Evolutionary conservation across 1,140 invertebrate genomes (phyloP).

Genomic region (Acyrthosiphon pisum): DNA sequence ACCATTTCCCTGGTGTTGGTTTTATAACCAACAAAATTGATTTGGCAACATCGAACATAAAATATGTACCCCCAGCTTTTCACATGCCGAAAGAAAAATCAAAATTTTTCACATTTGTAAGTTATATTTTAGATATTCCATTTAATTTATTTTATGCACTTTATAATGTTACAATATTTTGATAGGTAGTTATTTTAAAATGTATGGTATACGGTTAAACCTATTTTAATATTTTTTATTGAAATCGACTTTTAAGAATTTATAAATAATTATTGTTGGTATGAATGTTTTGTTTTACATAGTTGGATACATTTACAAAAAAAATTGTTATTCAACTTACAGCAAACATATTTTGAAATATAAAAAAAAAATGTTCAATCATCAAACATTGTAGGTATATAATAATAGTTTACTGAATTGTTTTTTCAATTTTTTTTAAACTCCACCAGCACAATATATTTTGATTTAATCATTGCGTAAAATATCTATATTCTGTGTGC

Average conservation of each 20-base stretch:
- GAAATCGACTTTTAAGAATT: neutral
- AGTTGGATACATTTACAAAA: neutral
- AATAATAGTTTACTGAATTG: too few relatives aligned
- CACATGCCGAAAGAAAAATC: slow-evolving; percentile 81
- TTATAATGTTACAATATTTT: neutral
- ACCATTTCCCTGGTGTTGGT: slow-evolving; percentile 94
- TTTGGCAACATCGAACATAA: slow-evolving; percentile 78
- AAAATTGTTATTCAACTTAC: neutral
- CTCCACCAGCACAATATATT: too few relatives aligned
- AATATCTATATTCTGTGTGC: too few relatives aligned
- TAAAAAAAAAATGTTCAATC: too few relatives aligned
- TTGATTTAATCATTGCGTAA: too few relatives aligned
- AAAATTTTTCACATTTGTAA: slow-evolving; percentile 75
- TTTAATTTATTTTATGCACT: neutral
- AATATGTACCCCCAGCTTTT: slow-evolving; percentile 86
- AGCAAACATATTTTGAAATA: neutral
- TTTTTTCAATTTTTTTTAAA: too few relatives aligned
- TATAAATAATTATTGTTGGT: neutral
- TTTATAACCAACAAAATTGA: slow-evolving; percentile 95
- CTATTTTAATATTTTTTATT: neutral
- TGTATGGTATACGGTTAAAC: neutral
- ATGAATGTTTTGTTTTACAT: neutral
- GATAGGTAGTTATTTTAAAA: neutral
- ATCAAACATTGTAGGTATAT: too few relatives aligned
- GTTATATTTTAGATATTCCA: slow-evolving; percentile 59